Evolutionary conservation across 2,797 vertebrate species (phyloP).

Genomic region (Hydrophis major): DNA sequence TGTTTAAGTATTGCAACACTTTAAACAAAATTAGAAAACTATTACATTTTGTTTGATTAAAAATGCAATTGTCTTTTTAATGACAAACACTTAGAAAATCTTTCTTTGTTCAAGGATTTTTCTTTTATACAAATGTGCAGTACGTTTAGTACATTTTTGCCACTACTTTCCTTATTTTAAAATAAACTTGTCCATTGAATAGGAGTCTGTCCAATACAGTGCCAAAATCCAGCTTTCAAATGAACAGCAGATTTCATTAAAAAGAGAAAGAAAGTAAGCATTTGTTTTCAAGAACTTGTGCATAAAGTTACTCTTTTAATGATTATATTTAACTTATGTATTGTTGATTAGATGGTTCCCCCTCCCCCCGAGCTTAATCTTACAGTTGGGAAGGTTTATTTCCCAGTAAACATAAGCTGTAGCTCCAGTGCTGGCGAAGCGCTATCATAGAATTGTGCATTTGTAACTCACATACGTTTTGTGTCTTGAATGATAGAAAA

Average conservation of each 20-base stretch:
- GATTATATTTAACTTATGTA: not conserved
- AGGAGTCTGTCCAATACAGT: constrained; percentile 67
- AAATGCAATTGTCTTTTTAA: constrained; percentile 79
- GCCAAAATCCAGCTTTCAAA: constrained; percentile 70
- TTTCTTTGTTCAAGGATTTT: constrained; percentile 77
- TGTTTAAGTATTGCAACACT: constrained; percentile 89
- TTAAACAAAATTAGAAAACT: constrained; percentile 85
- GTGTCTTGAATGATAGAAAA: not conserved
- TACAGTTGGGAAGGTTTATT: not conserved
- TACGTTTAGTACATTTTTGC: constrained; percentile 73
- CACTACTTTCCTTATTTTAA: constrained; percentile 74
- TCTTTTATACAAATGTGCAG: constrained; percentile 72
- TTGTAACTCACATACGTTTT: not conserved
- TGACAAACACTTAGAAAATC: constrained; percentile 77
- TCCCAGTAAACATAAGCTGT: not conserved
- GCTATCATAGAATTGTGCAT: not conserved
- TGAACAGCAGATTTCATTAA: constrained; percentile 63
- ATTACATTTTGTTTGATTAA: constrained; percentile 79
- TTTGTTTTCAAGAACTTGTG: not conserved
- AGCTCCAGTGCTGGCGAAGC: not conserved
- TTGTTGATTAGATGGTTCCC: not conserved
- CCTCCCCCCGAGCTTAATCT: not conserved
- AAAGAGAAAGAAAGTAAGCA: constrained; percentile 26
- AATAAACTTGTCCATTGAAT: constrained; percentile 71
- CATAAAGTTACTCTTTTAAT: not conserved